A percentile compares a stretch with the other conserved stretches of the same genome.
Conservation (phyloP, 2,888 invertebrate species). For the Corythucha ciliata region DNA sequence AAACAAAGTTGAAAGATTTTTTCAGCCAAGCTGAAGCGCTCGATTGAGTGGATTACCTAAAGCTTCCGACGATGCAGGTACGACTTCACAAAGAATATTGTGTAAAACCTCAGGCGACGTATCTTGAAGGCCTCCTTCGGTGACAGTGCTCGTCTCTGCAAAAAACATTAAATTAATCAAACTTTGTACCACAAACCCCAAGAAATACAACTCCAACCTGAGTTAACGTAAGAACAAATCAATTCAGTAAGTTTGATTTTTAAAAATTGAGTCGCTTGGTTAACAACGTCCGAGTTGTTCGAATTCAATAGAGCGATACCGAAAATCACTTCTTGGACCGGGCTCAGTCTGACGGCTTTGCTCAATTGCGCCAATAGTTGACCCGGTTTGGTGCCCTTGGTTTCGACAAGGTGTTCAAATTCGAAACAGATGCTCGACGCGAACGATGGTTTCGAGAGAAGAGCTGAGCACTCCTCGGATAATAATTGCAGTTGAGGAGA, state of each 20-base stretch:
- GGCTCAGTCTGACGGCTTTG: constrained; percentile 73
- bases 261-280: constrained; percentile 66
- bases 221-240: constrained; percentile 75
- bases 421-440: constrained; percentile 81
- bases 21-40: not conserved
- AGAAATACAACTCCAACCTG: too few relatives aligned
- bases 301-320: constrained; percentile 77
- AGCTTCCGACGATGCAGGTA: constrained; percentile 39
- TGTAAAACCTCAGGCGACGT: constrained; percentile 75
- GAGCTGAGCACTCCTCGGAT: constrained; percentile 63
- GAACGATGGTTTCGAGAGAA: constrained; percentile 77
- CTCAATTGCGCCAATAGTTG: constrained; percentile 76
- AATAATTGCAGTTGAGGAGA: constrained; percentile 60
- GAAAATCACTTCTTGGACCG: constrained; percentile 85
- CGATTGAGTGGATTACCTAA: constrained; percentile 39
- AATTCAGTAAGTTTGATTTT: constrained; percentile 74
- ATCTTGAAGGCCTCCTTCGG: constrained; percentile 80
- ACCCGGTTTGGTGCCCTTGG: constrained; percentile 42
- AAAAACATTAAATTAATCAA: constrained; percentile 2
- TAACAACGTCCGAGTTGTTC: constrained; percentile 62
- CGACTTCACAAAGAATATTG: constrained; percentile 43
- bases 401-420: constrained; percentile 66
- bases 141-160: constrained; percentile 43
- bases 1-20: constrained; percentile 8
- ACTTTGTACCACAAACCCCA: too few relatives aligned